Conservation (phyloP, 2,888 invertebrate genomes). For the Cataglyphis altisquamis region DNA sequence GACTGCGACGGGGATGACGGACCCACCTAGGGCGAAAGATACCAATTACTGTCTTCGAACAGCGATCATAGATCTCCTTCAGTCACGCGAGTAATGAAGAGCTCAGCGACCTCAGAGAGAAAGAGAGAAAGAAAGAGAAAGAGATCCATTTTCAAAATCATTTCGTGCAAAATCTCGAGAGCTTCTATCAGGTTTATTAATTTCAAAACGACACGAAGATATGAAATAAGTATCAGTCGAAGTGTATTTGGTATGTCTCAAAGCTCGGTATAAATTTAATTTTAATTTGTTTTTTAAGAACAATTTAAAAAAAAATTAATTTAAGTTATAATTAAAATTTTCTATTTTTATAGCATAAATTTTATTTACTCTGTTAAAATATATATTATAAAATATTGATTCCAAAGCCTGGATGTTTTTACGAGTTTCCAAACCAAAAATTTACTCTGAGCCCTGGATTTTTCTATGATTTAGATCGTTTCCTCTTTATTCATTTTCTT, state of each 20-base stretch:
- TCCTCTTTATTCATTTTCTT: neutral
- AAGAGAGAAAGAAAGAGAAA: neutral
- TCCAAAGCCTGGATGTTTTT: neutral
- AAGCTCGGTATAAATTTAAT: neutral
- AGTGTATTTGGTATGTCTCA: neutral
- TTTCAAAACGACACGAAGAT: neutral
- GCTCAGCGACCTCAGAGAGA: constrained; percentile 44
- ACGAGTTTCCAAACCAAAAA: too few relatives aligned
- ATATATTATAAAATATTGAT: neutral
- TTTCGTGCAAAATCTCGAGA: neutral
- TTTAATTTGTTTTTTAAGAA: neutral
- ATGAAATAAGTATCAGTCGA: neutral
- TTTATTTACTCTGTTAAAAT: neutral
- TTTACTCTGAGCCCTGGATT: neutral
- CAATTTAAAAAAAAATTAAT: neutral
- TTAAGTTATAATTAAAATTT: neutral
- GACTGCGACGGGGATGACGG: constrained; percentile 90
- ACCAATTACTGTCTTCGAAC: constrained; percentile 69
- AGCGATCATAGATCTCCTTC: constrained; percentile 61
- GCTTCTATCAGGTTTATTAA: neutral
- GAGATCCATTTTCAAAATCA: constrained; percentile 17
- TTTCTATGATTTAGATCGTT: neutral
- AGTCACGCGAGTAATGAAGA: constrained; percentile 67
- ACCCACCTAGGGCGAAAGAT: constrained; percentile 84
- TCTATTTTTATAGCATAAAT: neutral